Evolutionary conservation across 2,797 vertebrate species (phyloP).

Genomic region (Benthosema pterotum): DNA sequence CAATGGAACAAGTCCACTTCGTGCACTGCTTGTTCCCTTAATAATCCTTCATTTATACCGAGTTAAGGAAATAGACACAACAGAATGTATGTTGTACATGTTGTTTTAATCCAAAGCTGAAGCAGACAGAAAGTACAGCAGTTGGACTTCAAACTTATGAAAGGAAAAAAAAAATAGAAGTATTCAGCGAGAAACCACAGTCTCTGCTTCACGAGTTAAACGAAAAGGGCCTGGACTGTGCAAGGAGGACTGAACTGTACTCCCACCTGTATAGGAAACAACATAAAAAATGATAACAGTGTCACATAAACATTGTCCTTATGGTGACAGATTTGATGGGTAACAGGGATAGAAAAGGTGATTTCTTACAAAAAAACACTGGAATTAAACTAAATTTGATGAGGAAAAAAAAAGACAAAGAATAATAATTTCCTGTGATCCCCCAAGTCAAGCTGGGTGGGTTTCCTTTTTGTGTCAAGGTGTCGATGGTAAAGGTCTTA

Average conservation of each 20-base stretch:
- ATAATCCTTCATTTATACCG: too few species aligned
- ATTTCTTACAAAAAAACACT: constrained; percentile 53
- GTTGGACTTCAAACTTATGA: constrained; percentile 66
- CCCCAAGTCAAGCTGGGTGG: constrained; percentile 38
- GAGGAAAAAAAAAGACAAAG: constrained; percentile 19
- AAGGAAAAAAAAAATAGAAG: neutral
- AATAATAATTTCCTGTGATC: constrained; percentile 41
- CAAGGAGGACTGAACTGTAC: constrained; percentile 37
- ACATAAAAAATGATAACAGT: constrained; percentile 4
- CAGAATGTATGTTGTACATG: constrained; percentile 46
- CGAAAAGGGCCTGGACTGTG: too few species aligned
- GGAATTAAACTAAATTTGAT: constrained; percentile 22
- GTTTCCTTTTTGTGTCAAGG: constrained; percentile 11
- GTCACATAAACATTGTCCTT: constrained; percentile 53
- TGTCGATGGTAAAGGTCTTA: constrained; percentile 23
- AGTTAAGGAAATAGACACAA: constrained; percentile 3
- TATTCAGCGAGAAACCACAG: too few species aligned
- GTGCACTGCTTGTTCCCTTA: too few species aligned
- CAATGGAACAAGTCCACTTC: too few species aligned
- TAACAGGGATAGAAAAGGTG: constrained; percentile 45
- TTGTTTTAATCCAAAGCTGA: constrained; percentile 82
- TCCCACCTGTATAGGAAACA: constrained; percentile 51
- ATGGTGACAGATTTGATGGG: constrained; percentile 51
- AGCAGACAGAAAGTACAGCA: constrained; percentile 78
- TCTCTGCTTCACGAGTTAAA: too few species aligned